A percentile compares a stretch with the other conserved stretches of the same genome.
phyloP scores from a whole-genome alignment of 2,888 invertebrate species.

The Byasa hedistus region DNA sequence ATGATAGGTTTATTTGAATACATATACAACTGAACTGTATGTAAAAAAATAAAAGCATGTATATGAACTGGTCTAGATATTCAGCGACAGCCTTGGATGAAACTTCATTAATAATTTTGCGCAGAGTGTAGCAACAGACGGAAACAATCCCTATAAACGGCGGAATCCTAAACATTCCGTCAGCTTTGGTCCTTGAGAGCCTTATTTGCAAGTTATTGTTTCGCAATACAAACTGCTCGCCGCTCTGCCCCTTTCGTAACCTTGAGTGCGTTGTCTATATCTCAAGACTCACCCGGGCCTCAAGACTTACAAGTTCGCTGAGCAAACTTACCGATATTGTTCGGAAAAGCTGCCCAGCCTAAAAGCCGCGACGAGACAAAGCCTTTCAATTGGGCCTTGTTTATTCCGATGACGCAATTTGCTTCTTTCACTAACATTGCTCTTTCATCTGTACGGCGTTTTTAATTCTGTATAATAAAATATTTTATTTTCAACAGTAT shows the following conservation, averaged over 20 bases:
- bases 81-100: conserved; percentile 6
- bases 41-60: too few relatives aligned
- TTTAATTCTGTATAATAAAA: too few relatives aligned
- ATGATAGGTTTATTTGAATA: too few relatives aligned
- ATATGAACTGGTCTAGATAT: not conserved
- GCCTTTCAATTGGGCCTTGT: conserved; percentile 25
- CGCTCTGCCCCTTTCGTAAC: conserved; percentile 25
- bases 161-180: conserved; percentile 36
- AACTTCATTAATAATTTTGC: conserved; percentile 18
- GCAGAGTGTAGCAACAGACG: conserved; percentile 35
- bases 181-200: conserved; percentile 25
- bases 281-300: conserved; percentile 21
- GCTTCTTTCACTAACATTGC: not conserved
- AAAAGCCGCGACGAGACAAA: conserved; percentile 21
- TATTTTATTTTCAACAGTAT: too few relatives aligned
- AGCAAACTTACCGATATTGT: conserved; percentile 35
- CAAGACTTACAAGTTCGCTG: conserved; percentile 28
- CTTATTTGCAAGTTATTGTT: conserved; percentile 40
- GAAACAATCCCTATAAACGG: conserved; percentile 32
- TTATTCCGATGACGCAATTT: conserved; percentile 1
- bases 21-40: too few relatives aligned
- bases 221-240: conserved; percentile 30
- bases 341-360: conserved; percentile 22
- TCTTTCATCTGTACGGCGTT: not conserved
- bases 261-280: conserved; percentile 18